phyloP scores from a whole-genome alignment of 2,888 invertebrate species.

The Meta bourneti region DNA sequence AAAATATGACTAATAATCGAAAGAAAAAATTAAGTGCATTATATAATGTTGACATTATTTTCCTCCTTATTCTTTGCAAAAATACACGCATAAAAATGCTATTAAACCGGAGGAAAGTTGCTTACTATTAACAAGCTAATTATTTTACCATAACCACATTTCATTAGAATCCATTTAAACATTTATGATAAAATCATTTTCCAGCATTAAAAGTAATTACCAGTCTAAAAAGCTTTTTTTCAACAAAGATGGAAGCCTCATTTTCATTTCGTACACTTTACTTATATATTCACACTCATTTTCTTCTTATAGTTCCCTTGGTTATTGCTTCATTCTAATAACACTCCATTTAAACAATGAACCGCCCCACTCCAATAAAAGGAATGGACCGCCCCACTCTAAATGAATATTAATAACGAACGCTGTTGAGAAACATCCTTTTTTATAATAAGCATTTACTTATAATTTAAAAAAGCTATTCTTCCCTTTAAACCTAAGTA shows the following conservation, averaged over 20 bases:
- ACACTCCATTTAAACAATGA: background rate
- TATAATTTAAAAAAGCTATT: constrained; percentile 21
- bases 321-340: background rate
- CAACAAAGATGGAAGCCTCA: background rate
- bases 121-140: background rate
- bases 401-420: background rate
- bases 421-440: background rate
- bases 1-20: background rate
- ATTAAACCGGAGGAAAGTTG: background rate
- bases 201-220: background rate
- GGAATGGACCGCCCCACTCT: background rate
- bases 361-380: background rate
- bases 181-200: background rate
- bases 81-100: background rate
- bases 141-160: background rate
- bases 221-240: background rate
- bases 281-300: background rate
- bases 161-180: background rate
- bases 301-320: background rate
- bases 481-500: constrained; percentile 25
- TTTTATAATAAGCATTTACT: background rate
- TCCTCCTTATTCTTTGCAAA: background rate
- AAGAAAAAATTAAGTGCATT: background rate
- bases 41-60: background rate
- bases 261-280: background rate